Conservation (phyloP, 2,113 vertebrate genomes). For the Vidua macroura region DNA sequence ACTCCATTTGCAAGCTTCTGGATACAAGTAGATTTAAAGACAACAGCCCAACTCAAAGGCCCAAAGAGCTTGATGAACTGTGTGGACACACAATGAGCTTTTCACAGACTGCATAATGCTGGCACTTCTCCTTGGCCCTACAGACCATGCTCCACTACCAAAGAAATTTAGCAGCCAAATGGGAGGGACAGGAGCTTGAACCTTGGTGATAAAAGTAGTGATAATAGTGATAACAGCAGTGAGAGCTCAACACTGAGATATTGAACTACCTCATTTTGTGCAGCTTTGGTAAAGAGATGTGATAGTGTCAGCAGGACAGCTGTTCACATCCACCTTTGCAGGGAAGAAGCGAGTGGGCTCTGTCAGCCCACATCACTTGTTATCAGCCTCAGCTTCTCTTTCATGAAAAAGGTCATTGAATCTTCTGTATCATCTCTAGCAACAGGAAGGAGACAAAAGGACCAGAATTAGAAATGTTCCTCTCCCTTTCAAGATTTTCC, state of each 20-base stretch:
- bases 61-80: neutral
- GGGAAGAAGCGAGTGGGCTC: neutral
- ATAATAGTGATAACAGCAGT: neutral
- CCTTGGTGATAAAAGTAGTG: neutral
- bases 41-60: neutral
- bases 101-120: fast-evolving
- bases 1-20: neutral
- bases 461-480: neutral
- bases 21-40: neutral
- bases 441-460: neutral
- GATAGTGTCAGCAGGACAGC: neutral
- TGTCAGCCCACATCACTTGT: neutral
- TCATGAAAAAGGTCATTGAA: neutral
- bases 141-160: neutral
- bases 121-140: neutral
- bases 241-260: fast-evolving
- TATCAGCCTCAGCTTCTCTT: neutral
- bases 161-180: neutral
- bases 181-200: neutral
- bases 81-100: neutral
- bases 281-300: neutral
- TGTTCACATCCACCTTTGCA: neutral
- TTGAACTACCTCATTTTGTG: fast-evolving
- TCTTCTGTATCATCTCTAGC: neutral
- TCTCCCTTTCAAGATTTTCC: neutral